Conservation (phyloP, 2,888 invertebrate genomes). For the Nasonia oneida region DNA sequence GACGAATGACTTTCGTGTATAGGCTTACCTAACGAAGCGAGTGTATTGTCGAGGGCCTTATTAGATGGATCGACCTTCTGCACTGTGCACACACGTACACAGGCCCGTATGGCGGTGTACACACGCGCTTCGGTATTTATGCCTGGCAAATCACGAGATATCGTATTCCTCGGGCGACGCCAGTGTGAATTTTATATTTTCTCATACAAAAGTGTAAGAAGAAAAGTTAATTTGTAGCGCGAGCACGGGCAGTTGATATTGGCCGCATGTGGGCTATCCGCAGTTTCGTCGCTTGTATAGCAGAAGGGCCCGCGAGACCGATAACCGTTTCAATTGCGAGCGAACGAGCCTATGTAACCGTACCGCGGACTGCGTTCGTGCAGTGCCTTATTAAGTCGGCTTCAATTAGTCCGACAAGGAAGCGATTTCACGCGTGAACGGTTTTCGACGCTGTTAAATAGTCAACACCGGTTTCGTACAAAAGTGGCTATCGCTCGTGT, state of each 20-base stretch:
- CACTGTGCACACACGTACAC: too few relatives aligned
- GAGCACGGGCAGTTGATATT: constrained; percentile 66
- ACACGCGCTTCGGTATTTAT: too few relatives aligned
- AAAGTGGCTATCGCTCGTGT: too few relatives aligned
- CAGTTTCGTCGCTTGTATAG: background rate
- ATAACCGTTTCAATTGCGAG: constrained; percentile 45
- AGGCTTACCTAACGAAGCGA: too few relatives aligned
- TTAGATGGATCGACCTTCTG: too few relatives aligned
- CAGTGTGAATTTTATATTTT: too few relatives aligned
- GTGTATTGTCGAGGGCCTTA: too few relatives aligned
- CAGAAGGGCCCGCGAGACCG: constrained; percentile 11
- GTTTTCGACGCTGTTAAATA: background rate
- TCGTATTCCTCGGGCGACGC: too few relatives aligned
- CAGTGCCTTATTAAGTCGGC: background rate
- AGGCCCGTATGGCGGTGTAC: too few relatives aligned
- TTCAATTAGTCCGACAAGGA: background rate
- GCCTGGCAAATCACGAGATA: too few relatives aligned
- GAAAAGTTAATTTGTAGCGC: background rate
- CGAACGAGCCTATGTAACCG: background rate
- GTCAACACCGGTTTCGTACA: too few relatives aligned
- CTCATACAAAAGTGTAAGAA: too few relatives aligned
- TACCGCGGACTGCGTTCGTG: background rate
- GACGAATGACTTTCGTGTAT: background rate
- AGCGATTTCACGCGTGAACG: background rate
- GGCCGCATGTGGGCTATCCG: constrained; percentile 28